Percentiles rank a stretch among this genome's conserved stretches.
phyloP scores from a whole-genome alignment of 2,797 vertebrate genomes.

The Danionella dracula region DNA sequence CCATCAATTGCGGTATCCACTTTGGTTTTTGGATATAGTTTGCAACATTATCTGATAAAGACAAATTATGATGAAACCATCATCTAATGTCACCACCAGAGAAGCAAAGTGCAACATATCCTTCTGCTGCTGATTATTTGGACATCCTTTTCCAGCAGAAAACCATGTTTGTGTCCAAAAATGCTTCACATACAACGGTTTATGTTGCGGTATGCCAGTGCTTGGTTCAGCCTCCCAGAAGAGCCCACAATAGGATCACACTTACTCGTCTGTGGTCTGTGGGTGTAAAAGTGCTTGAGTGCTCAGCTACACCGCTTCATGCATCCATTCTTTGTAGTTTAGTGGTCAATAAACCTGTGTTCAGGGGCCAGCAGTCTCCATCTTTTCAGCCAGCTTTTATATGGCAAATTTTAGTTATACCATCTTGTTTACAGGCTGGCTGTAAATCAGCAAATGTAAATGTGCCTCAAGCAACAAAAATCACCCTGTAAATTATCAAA shows the following conservation, averaged over 20 bases:
- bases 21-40: no score
- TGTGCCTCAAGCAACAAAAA: constrained; percentile 41
- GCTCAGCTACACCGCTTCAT: constrained; percentile 3
- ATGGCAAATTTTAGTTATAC: constrained; percentile 47
- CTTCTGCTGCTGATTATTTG: no score
- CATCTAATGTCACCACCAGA: no score
- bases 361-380: constrained; percentile 37
- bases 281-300: constrained; percentile 12
- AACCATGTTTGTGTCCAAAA: no score
- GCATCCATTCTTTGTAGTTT: constrained; percentile 43
- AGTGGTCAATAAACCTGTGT: constrained; percentile 50
- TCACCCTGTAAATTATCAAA: constrained; percentile 45
- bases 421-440: constrained; percentile 41
- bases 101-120: no score
- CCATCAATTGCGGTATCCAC: no score
- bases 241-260: constrained; percentile 2
- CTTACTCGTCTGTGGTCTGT: constrained; percentile 11
- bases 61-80: no score
- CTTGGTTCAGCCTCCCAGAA: constrained; percentile 2
- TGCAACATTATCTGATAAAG: no score
- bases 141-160: no score
- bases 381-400: constrained; percentile 48
- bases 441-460: constrained; percentile 54
- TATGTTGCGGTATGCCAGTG: constrained; percentile 7
- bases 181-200: background rate